Conservation (phyloP, 2,113 vertebrate genomes). For the Myrmophylax atrothorax region DNA sequence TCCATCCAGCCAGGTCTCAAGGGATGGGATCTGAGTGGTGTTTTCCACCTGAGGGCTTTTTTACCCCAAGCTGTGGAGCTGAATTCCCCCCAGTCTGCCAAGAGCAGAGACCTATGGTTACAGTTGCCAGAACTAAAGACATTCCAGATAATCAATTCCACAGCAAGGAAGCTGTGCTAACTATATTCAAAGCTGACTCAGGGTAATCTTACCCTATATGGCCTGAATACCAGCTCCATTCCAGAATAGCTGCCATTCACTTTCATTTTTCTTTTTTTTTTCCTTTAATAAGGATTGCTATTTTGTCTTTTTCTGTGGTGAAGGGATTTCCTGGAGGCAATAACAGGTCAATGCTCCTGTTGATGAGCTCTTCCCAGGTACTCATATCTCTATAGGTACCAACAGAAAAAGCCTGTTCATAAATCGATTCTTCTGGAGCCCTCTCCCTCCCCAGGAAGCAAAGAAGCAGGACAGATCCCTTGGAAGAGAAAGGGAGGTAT, state of each 20-base stretch:
- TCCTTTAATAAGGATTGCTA: not conserved
- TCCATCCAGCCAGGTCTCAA: not conserved
- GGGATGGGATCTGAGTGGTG: not conserved
- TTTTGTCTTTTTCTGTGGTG: not conserved
- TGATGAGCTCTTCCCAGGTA: not conserved
- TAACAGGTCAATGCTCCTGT: not conserved
- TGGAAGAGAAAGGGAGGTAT: not conserved
- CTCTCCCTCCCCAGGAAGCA: not conserved
- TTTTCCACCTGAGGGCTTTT: fast-evolving
- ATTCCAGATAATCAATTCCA: not conserved
- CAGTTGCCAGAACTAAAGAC: not conserved
- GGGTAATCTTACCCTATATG: not conserved
- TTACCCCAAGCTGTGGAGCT: fast-evolving
- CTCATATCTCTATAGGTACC: not conserved
- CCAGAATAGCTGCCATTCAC: not conserved
- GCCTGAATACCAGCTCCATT: not conserved
- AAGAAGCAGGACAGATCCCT: not conserved
- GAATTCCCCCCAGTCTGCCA: not conserved
- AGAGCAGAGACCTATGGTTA: not conserved
- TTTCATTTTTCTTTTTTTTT: not conserved
- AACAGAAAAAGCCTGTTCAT: not conserved
- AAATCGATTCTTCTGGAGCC: not conserved
- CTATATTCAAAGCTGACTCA: not conserved
- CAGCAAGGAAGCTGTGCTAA: not conserved
- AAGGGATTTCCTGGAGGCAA: not conserved